Conservation (phyloP, 2,113 vertebrate species). For the Gracilinanus agilis region DNA sequence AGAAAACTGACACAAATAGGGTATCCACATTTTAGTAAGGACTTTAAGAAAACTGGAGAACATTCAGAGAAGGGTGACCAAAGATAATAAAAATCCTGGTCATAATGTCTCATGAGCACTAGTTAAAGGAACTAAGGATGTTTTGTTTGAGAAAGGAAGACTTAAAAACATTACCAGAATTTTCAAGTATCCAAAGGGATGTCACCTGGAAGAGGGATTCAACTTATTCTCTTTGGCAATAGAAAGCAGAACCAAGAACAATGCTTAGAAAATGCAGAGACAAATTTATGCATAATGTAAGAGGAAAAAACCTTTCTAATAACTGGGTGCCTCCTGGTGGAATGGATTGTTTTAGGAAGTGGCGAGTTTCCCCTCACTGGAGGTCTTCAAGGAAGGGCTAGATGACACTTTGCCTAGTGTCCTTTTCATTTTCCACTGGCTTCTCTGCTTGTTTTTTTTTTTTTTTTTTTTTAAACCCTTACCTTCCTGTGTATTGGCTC, state of each 20-base stretch:
- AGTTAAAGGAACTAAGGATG: not conserved
- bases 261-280: not conserved
- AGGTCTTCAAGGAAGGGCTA: not conserved
- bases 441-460: not conserved
- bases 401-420: not conserved
- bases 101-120: not conserved
- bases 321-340: not conserved
- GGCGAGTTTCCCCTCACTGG: not conserved
- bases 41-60: not conserved
- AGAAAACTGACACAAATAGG: too few species aligned
- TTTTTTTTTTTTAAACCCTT: too few species aligned
- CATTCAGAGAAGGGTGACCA: not conserved
- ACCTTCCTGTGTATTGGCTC: too few species aligned
- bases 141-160: not conserved
- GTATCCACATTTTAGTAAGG: not conserved
- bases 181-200: not conserved
- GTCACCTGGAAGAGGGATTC: not conserved
- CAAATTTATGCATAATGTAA: not conserved
- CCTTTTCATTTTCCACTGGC: not conserved
- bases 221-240: not conserved
- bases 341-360: not conserved
- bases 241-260: not conserved
- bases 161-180: not conserved
- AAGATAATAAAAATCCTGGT: not conserved
- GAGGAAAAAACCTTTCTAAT: not conserved